These are phyloP conservation scores for Caenorhabditis sp. DNA, from an alignment of 2,888 invertebrate species.

Conservation along the genomic window DNA sequence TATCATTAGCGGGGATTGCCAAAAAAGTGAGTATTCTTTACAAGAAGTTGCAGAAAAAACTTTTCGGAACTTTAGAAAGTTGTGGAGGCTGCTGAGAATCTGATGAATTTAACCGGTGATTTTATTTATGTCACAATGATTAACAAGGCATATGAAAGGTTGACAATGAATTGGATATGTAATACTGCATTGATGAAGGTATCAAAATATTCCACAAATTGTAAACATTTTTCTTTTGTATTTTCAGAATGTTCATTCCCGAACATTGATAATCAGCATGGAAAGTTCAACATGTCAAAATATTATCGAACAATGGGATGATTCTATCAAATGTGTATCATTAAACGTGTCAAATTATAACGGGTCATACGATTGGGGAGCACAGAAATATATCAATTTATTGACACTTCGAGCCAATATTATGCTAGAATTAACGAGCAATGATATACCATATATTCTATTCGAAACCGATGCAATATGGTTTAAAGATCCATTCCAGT, in stretches of 20 bases:
- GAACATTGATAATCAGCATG: slow-evolving; percentile 53
- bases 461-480: slow-evolving; percentile 68
- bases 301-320: slow-evolving; percentile 51
- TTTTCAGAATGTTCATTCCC: slow-evolving; percentile 47
- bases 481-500: slow-evolving; percentile 58
- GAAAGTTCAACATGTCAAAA: slow-evolving; percentile 43
- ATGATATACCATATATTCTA: slow-evolving; percentile 54
- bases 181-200: slow-evolving; percentile 58
- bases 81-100: slow-evolving; percentile 1
- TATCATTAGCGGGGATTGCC: neutral
- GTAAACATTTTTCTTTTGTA: neutral
- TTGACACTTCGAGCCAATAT: slow-evolving; percentile 55
- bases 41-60: neutral
- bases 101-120: slow-evolving; percentile 8
- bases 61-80: neutral
- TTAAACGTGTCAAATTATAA: slow-evolving; percentile 17
- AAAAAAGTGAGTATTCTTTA: neutral
- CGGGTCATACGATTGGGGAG: slow-evolving; percentile 59
- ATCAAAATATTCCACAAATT: neutral
- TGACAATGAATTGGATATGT: slow-evolving; percentile 69
- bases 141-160: slow-evolving; percentile 61
- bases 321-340: slow-evolving; percentile 36
- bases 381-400: slow-evolving; percentile 57
- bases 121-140: slow-evolving; percentile 51
- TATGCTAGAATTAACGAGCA: slow-evolving; percentile 26